These are phyloP conservation scores for Aspidoscelis tigris DNA, from an alignment of 2,113 vertebrate genomes.

Conservation along the genomic window DNA sequence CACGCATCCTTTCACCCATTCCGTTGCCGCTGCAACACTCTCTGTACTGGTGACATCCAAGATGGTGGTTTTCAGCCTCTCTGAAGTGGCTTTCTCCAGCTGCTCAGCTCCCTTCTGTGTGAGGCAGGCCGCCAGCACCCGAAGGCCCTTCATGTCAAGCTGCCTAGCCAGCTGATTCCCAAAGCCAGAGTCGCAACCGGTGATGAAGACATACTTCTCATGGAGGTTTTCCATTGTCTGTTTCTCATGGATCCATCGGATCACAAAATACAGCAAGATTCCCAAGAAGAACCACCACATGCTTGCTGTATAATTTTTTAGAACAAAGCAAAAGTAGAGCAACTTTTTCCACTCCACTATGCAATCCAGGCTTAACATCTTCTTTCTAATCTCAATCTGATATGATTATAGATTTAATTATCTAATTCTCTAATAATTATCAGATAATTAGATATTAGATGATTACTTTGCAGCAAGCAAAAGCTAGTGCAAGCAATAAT, in stretches of 20 bases:
- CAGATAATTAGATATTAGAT: neutral
- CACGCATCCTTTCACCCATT: slow-evolving; percentile 76
- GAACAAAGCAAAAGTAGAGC: neutral
- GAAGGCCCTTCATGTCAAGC: slow-evolving; percentile 77
- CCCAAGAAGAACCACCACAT: slow-evolving; percentile 42
- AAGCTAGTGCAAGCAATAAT: neutral
- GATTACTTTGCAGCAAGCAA: neutral
- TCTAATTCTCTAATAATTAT: neutral
- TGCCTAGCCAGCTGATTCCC: slow-evolving; percentile 81
- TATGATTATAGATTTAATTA: neutral
- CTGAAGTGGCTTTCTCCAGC: slow-evolving; percentile 72
- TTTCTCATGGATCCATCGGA: slow-evolving; percentile 67
- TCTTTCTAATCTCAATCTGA: neutral
- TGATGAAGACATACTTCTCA: slow-evolving; percentile 82
- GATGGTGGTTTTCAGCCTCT: slow-evolving; percentile 73
- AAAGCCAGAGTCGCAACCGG: slow-evolving; percentile 89
- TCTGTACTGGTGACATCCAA: slow-evolving; percentile 81
- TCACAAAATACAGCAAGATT: slow-evolving; percentile 52
- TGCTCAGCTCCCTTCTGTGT: slow-evolving; percentile 79
- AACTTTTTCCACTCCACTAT: neutral
- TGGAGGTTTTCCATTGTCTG: slow-evolving; percentile 62
- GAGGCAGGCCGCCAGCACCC: slow-evolving; percentile 80
- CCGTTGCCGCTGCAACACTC: slow-evolving; percentile 73
- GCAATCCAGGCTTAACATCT: neutral
- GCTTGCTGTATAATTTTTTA: slow-evolving; percentile 47